These are phyloP conservation scores for Pogonophryne albipinna DNA, from an alignment of 2,797 vertebrate genomes.

Conservation along the genomic window DNA sequence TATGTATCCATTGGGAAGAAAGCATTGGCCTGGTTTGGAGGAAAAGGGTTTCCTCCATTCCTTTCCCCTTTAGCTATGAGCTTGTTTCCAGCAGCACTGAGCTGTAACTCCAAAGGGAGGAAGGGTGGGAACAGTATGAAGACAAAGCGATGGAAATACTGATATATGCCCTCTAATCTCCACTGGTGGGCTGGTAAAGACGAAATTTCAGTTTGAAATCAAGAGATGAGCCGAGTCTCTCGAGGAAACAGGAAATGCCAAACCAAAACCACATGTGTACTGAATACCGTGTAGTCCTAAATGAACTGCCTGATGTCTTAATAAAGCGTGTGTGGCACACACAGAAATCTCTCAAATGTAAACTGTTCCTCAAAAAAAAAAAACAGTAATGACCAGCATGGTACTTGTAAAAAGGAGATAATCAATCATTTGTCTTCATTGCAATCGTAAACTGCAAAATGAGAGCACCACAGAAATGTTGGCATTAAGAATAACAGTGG, in stretches of 20 bases:
- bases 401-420: neutral
- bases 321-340: neutral
- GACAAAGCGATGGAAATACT: slow-evolving; percentile 74
- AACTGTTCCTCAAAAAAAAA: no score
- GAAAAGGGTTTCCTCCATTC: slow-evolving; percentile 60
- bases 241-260: slow-evolving; percentile 53
- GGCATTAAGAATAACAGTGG: no score
- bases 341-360: neutral
- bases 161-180: slow-evolving; percentile 76
- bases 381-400: neutral
- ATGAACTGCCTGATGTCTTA: slow-evolving; percentile 41
- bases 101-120: slow-evolving; percentile 73
- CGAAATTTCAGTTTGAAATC: slow-evolving; percentile 69
- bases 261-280: slow-evolving; percentile 43
- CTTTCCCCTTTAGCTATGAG: slow-evolving; percentile 52
- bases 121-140: slow-evolving; percentile 75
- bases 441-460: neutral
- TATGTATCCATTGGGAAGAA: slow-evolving; percentile 53
- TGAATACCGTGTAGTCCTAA: slow-evolving; percentile 35
- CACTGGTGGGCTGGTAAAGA: slow-evolving; percentile 68
- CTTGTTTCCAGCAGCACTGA: slow-evolving; percentile 65
- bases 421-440: neutral
- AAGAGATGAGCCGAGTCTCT: slow-evolving; percentile 68
- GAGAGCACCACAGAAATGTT: no score
- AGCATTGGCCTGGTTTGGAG: slow-evolving; percentile 44